A percentile compares a stretch with the other conserved stretches of the same genome.
These are phyloP conservation scores for Neoaliturus tenellus DNA, from an alignment of 2,888 invertebrate species.

Conservation along the genomic window DNA sequence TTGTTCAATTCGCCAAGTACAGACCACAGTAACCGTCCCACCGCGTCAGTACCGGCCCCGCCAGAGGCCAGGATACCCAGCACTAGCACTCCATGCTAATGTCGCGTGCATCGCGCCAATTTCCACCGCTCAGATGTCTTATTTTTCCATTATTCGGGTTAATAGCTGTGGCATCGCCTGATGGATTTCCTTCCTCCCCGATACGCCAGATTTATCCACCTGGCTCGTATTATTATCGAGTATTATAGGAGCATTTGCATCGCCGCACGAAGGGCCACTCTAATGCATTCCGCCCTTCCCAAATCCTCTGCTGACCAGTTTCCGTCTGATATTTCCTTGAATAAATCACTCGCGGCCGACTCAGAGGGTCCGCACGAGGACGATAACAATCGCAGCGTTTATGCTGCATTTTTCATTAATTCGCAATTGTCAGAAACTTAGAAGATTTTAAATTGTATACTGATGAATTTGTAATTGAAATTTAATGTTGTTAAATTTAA, in stretches of 20 bases:
- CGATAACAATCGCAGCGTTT: not conserved
- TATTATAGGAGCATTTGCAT: conserved; percentile 41
- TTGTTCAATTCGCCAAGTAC: too few relatives aligned
- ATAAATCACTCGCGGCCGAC: not conserved
- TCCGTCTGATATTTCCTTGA: conserved; percentile 42
- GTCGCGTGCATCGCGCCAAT: conserved; percentile 43
- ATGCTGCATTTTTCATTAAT: not conserved
- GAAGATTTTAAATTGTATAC: too few relatives aligned
- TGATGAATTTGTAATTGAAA: too few relatives aligned
- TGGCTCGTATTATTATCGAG: conserved; percentile 46
- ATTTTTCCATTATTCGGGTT: conserved; percentile 57
- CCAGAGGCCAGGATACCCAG: too few relatives aligned
- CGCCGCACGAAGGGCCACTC: not conserved
- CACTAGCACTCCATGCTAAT: conserved; percentile 50
- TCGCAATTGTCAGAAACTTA: too few relatives aligned
- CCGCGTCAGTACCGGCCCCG: too few relatives aligned
- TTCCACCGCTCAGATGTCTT: conserved; percentile 51
- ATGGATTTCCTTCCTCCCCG: conserved; percentile 41
- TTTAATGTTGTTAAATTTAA: too few relatives aligned
- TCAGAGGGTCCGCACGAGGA: not conserved
- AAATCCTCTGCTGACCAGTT: conserved; percentile 46
- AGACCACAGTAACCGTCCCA: too few relatives aligned
- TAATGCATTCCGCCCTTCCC: conserved; percentile 33
- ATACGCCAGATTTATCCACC: conserved; percentile 45
- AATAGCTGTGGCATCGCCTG: conserved; percentile 38